Percentiles rank a stretch among this genome's conserved stretches.
These are phyloP conservation scores for Eurytoma californica DNA, from an alignment of 2,888 invertebrate species.

Conservation along the genomic window DNA sequence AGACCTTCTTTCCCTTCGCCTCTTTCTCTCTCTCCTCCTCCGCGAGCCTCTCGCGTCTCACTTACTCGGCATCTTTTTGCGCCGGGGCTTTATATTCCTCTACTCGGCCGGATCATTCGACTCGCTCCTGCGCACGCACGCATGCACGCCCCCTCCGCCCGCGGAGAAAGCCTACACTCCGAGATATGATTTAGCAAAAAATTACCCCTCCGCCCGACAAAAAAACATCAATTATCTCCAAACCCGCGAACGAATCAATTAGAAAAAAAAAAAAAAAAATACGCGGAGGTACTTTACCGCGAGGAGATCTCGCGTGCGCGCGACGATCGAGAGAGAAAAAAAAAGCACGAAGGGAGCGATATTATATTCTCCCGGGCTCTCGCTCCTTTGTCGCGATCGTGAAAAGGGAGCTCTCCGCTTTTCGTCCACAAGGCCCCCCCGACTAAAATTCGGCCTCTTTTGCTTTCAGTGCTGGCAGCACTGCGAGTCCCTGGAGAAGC, in stretches of 20 bases:
- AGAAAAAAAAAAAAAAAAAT: too few relatives aligned
- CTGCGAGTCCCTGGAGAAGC: slow-evolving; percentile 70
- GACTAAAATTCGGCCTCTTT: slow-evolving; percentile 53
- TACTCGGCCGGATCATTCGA: slow-evolving; percentile 9
- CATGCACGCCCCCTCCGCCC: not conserved
- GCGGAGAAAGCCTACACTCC: not conserved
- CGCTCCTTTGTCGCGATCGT: not conserved
- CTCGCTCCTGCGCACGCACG: not conserved
- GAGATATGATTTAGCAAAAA: slow-evolving; percentile 2
- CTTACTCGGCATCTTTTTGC: slow-evolving; percentile 39
- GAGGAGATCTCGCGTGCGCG: too few relatives aligned
- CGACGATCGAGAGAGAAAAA: too few relatives aligned
- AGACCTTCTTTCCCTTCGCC: slow-evolving; percentile 42
- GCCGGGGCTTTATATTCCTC: not conserved
- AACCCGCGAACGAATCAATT: not conserved
- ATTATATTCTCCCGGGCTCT: not conserved
- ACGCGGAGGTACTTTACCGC: not conserved
- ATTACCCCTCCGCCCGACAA: not conserved
- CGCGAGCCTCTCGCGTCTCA: slow-evolving; percentile 34
- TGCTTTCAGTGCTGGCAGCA: slow-evolving; percentile 72
- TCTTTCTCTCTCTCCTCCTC: not conserved
- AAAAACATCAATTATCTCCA: too few relatives aligned
- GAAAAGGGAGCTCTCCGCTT: not conserved
- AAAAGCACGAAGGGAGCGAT: too few relatives aligned
- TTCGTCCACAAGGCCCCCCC: slow-evolving; percentile 2